Conservation (phyloP, 2,797 vertebrate species). For the Cynodonichthys magdalenae region DNA sequence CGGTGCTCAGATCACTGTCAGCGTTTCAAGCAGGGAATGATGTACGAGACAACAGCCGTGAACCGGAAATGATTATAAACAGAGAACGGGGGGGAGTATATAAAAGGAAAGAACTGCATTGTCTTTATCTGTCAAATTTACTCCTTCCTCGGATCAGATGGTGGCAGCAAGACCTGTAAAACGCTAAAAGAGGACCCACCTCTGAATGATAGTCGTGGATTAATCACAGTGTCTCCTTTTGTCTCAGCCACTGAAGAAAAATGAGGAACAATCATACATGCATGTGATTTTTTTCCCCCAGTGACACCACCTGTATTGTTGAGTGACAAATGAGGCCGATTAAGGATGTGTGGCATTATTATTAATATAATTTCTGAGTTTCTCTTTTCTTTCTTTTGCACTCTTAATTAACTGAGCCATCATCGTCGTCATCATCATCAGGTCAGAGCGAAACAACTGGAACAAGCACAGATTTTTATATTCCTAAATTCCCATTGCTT, state of each 20-base stretch:
- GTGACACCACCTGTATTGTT: slow-evolving; percentile 66
- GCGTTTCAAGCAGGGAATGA: slow-evolving; percentile 78
- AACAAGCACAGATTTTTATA: slow-evolving; percentile 65
- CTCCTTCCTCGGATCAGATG: slow-evolving; percentile 70
- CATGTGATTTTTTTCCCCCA: slow-evolving; percentile 46
- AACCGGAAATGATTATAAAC: slow-evolving; percentile 77
- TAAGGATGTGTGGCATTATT: slow-evolving; percentile 65
- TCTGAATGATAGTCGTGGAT: slow-evolving; percentile 69
- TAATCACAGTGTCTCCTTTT: slow-evolving; percentile 69
- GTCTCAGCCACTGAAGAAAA: slow-evolving; percentile 65
- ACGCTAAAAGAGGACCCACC: slow-evolving; percentile 63
- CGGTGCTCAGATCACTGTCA: slow-evolving; percentile 86
- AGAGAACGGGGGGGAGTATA: slow-evolving; percentile 60
- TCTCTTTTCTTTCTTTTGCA: slow-evolving; percentile 39
- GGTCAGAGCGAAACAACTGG: slow-evolving; percentile 46
- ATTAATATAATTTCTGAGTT: slow-evolving; percentile 46
- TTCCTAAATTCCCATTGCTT: slow-evolving; percentile 51
- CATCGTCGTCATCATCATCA: slow-evolving; percentile 29
- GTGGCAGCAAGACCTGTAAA: slow-evolving; percentile 58
- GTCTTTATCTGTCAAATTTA: slow-evolving; percentile 75
- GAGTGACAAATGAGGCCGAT: slow-evolving; percentile 71
- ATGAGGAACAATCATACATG: slow-evolving; percentile 63
- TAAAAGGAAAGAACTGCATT: slow-evolving; percentile 61
- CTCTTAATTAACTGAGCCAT: slow-evolving; percentile 64
- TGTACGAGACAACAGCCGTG: slow-evolving; percentile 71